Base-by-base conservation (phyloP, 2,797 vertebrate species). In the Notoglanidium macrostoma region DNA sequence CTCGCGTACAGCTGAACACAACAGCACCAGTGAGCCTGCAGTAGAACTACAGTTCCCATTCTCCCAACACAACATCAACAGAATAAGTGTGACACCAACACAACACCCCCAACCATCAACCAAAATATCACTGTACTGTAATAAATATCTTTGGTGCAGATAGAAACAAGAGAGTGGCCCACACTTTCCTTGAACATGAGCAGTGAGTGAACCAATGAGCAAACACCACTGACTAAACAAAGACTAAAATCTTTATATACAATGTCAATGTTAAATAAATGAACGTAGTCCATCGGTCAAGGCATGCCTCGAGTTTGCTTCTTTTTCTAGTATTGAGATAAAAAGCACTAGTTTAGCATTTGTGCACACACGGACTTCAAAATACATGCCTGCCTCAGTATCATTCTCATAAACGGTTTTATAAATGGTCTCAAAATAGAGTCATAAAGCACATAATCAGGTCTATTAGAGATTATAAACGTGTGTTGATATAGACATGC, bases 11-110 rank as follows among this genome's bases (percentile, higher is more conserved):
- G 74, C 84, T 84, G 84, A 87, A 90, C 79, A 83, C 80, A 63
- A 79, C 80, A 87, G 88, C 67, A 83, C 86, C 80, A 87, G 57
- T 63, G 86, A 86, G 61, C 82, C 77, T 86, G 87, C 46, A 87
- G 86, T 79, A 86, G 46, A 85, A 89, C 87, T 85, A 85, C 77
- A 83, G 63, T 46, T 54, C n/a, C 55, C 77, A 67, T 49, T 51
- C 70, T 68, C 26, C 59, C 86, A 76, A 73, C 55, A 74, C 19
- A 63, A 35, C 29, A 70, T 35, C 35, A 61, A 85, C 65, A 85
- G 63, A 85, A 87, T 84, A 78, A 86, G 80, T 59, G 67, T 29
- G 49, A 73, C 55, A 65, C 65, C 29, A 70, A 73, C 40, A 59
- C 65, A 35, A 44, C 76, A 44, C 85, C 61, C 35, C 23, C 54